A percentile compares a stretch with the other conserved stretches of the same genome.
Evolutionary conservation across 2,797 vertebrate species (phyloP).

Genomic region (Ibycter americanus): DNA sequence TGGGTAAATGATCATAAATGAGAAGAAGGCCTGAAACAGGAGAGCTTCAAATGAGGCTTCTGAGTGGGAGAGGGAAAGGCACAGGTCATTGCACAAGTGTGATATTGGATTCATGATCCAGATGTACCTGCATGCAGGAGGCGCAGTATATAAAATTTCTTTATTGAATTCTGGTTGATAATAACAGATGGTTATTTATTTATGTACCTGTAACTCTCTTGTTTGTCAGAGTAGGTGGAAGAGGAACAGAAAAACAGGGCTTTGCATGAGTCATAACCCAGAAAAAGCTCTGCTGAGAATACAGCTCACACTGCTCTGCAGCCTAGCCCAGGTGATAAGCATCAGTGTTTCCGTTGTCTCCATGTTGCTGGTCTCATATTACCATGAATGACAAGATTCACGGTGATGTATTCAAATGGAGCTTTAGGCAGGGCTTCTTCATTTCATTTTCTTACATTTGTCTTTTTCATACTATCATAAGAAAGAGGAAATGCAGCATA

Average conservation of each 20-base stretch:
- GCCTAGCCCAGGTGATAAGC: neutral
- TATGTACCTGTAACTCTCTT: neutral
- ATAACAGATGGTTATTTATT: neutral
- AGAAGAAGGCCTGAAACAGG: neutral
- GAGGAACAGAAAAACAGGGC: neutral
- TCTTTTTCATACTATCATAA: neutral
- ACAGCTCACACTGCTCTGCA: neutral
- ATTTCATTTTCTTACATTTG: neutral
- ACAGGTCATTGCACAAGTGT: neutral
- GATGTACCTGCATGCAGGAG: neutral
- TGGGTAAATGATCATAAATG: neutral
- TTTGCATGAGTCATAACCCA: conserved; percentile 44
- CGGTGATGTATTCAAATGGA: neutral
- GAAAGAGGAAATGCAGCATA: neutral
- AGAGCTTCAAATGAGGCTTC: neutral
- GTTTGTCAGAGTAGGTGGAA: neutral
- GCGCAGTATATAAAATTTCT: neutral
- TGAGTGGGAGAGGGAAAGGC: neutral
- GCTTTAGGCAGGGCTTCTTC: neutral
- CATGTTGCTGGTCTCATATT: neutral
- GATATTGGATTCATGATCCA: neutral
- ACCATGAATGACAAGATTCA: neutral
- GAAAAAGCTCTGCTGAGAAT: conserved; percentile 19
- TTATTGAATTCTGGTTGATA: neutral
- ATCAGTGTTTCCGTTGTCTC: neutral